phyloP scores from a whole-genome alignment of 2,797 vertebrate species.

The Lagodon rhomboides region DNA sequence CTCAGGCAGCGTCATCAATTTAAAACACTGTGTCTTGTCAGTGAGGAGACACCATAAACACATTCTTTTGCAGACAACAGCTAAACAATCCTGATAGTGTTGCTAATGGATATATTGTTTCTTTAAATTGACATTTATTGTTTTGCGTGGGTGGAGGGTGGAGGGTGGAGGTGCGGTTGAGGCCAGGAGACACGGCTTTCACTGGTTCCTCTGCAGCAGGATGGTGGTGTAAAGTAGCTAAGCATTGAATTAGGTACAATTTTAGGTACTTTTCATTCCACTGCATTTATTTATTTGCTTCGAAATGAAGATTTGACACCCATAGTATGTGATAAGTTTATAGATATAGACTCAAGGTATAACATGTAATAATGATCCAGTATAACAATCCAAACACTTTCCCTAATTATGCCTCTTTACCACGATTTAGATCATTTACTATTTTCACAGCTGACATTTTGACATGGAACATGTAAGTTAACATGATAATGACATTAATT shows the following conservation, averaged over 20 bases:
- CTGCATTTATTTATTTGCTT: no score
- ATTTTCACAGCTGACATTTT: no score
- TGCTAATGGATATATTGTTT: background rate
- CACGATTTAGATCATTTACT: no score
- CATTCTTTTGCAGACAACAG: background rate
- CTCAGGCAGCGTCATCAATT: conserved; percentile 27
- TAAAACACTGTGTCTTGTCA: conserved; percentile 18
- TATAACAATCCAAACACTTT: no score
- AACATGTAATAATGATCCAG: no score
- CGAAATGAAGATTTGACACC: no score
- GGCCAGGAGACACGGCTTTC: background rate
- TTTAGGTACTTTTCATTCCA: background rate
- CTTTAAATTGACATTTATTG: background rate
- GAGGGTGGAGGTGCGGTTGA: background rate
- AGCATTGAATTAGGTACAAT: no score
- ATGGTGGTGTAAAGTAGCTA: background rate
- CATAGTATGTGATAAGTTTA: no score
- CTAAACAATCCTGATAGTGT: background rate
- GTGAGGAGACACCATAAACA: background rate
- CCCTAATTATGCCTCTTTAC: no score
- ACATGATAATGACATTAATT: no score
- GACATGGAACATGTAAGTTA: no score
- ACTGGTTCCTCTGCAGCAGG: background rate
- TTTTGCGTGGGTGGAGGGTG: background rate
- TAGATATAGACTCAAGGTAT: no score